A percentile compares a stretch with the other conserved stretches of the same genome.
Conservation (phyloP, 2,797 vertebrate species). For the Oceanodroma leucorhoa region DNA sequence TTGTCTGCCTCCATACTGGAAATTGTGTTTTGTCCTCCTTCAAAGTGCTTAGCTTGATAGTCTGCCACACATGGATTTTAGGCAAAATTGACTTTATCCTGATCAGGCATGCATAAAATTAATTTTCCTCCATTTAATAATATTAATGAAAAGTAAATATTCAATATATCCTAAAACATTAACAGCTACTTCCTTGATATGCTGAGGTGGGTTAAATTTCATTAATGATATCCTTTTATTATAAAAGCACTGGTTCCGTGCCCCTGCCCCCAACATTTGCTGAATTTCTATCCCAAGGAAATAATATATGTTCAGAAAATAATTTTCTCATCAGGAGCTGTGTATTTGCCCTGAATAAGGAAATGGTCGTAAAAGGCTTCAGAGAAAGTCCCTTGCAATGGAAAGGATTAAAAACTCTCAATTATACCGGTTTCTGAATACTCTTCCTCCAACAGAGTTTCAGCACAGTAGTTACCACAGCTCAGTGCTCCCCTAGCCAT, state of each 20-base stretch:
- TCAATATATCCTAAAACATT: neutral
- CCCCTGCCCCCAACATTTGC: neutral
- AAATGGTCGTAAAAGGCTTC: neutral
- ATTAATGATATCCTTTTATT: neutral
- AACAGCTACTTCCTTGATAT: neutral
- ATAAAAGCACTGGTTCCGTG: neutral
- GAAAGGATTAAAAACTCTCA: neutral
- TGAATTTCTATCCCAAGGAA: neutral
- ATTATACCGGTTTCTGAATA: neutral
- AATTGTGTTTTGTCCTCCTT: neutral
- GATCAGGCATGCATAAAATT: neutral
- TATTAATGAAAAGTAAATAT: neutral
- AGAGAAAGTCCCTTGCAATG: neutral
- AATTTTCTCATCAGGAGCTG: neutral
- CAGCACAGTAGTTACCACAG: neutral
- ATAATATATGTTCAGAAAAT: neutral
- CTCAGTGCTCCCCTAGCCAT: neutral
- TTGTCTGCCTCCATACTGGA: neutral
- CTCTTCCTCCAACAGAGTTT: neutral
- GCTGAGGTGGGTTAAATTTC: neutral
- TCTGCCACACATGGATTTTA: neutral
- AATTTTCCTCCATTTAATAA: neutral
- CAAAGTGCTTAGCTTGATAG: neutral
- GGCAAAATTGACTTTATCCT: neutral
- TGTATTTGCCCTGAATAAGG: neutral